Conservation (phyloP, 2,888 invertebrate species). For the Ashinkailepas kermadecensis region DNA sequence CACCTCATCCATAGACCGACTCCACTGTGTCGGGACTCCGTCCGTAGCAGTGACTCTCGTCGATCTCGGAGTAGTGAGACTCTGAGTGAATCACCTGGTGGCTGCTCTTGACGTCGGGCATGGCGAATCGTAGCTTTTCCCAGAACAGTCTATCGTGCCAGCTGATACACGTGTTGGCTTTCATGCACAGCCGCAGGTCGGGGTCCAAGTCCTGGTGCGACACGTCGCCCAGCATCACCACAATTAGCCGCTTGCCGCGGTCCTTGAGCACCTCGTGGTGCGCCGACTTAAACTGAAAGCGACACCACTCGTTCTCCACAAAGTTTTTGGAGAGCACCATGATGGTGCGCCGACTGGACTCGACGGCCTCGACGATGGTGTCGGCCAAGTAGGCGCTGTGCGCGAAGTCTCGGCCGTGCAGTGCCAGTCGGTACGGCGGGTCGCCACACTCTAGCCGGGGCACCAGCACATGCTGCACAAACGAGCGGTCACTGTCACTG, state of each 20-base stretch:
- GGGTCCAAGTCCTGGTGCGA: conserved; percentile 69
- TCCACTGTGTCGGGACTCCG: not conserved
- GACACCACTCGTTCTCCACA: conserved; percentile 79
- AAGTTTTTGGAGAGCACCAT: conserved; percentile 83
- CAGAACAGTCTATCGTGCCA: conserved; percentile 90
- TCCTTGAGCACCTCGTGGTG: conserved; percentile 76
- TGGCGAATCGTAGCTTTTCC: conserved; percentile 79
- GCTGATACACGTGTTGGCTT: conserved; percentile 65
- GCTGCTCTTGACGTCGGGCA: conserved; percentile 60
- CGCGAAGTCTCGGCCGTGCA: conserved; percentile 76
- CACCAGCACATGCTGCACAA: conserved; percentile 74
- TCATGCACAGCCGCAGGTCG: conserved; percentile 75
- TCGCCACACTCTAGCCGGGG: conserved; percentile 68
- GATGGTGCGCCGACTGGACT: conserved; percentile 74
- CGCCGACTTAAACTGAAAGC: conserved; percentile 79
- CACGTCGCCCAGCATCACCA: conserved; percentile 73
- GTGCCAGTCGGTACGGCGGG: conserved; percentile 72
- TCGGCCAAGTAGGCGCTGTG: conserved; percentile 63
- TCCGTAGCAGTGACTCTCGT: not conserved
- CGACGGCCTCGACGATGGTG: conserved; percentile 78
- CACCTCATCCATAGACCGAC: not conserved
- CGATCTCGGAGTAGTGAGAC: conserved; percentile 3
- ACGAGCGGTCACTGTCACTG: conserved; percentile 78
- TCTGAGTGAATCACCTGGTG: not conserved
- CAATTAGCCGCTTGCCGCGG: conserved; percentile 62